Base-by-base conservation (phyloP, 2,113 vertebrate genomes). In the Pterocles gutturalis region DNA sequence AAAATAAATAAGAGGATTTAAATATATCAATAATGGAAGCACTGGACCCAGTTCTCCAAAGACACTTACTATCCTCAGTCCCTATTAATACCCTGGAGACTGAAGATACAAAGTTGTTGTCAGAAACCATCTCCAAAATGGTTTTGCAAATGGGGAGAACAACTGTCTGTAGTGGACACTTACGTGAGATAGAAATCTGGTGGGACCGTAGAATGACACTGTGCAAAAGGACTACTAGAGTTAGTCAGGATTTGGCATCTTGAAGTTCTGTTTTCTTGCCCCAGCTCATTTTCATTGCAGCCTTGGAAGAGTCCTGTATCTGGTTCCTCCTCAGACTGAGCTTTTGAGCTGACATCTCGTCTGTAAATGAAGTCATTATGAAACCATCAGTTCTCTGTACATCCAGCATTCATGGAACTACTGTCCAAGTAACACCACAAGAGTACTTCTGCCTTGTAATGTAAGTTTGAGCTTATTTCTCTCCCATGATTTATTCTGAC, bases 221-320 rank as follows among this genome's bases (percentile, higher is more conserved):
- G 36, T 34, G 4, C 48, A 4, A 98, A 98, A 65, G 96, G 97
- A 38, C 98, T 97, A 0, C 69, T 55, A 0, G 11, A 26, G 5
- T 96, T 1, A 14, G 4, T 87, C 77, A 98, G 89, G n/a, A 97
- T 78, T 54, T 57, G 78, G 64, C 98, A 98, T 43, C 17, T 86
- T 1, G 93, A 89, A 73, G 57, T 94, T 70, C 9, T 8, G n/a
- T 45, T 94, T 82, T 91, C 45, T 48, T 89, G 79, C 13, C 1
- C 31, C 46, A 98, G 89, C 43, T 96, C 41, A 38, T 70, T 78
- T 79, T 67, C 11, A 17, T 4, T 92, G 66, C 98, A 98, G 1
- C 85, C 96, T 84, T 94, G 91, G 61, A 84, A 75, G 12, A 98
- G 93, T 7, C 97, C 98, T 55, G 95, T 8, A 36, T 98, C 92